Evolutionary conservation across 2,888 invertebrate species (phyloP), one percentile per base, ranked within the genome.

Genomic region (Margaritifera margaritifera): DNA sequence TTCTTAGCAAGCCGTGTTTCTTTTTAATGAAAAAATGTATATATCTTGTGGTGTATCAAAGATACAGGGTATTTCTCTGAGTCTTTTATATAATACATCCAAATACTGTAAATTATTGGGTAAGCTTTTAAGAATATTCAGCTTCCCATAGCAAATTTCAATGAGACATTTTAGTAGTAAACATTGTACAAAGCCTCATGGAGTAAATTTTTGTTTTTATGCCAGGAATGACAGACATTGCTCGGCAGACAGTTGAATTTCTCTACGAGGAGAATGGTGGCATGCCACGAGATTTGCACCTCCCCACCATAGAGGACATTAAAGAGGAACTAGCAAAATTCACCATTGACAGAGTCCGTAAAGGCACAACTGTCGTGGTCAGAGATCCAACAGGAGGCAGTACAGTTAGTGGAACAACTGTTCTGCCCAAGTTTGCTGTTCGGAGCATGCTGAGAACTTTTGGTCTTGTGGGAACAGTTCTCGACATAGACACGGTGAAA

Each of bases 241-340:
- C 90, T 0, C 76, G 89, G 66, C 90, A 90, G 78, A 90, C 90
- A 3, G 90, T 90, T 6, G 90, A 90, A 71, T 90, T 89, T 74
- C 80, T 90, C 51, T 90, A 90, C 78, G 90, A 90, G 72, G 90
- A 90, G 70, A 89, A 88, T 77, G 90, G 90, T 8, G 89, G 89
- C 0, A 86, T 90, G 69, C 90, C 90, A 2, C 81, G 88, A 52
- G 90, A 90, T 69, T 85, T 90, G 62, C 89, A 89, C 74, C 86
- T 90, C 42, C 90, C 90, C 0, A 89, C 89, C 15, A 86, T 90
- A 57, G 89, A 90, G 24, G 90, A 90, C 72, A 89, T 90, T 57
- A 87, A 88, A 62, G 88, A 88, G 64, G 90, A 90, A 72, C 79
- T 88, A 54, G 86, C 88, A n/a, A 88, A 87, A 77, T 89, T 90